These are phyloP conservation scores for Numenius arquata DNA, from an alignment of 2,113 vertebrate genomes.

Conservation along the genomic window DNA sequence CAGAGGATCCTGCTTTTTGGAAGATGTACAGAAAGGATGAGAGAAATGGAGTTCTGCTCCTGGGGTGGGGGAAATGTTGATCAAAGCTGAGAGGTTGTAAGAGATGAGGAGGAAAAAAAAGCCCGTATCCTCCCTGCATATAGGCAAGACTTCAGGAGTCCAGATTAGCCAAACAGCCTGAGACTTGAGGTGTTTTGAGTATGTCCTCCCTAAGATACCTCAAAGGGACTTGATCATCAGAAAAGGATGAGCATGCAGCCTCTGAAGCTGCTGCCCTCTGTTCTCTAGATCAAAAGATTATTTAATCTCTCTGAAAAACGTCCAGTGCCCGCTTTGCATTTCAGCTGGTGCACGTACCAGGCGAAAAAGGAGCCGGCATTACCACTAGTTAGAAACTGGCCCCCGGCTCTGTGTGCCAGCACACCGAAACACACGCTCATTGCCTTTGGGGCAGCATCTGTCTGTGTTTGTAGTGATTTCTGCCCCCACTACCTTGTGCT, in stretches of 20 bases:
- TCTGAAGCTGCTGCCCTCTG: conserved; percentile 28
- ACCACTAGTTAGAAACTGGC: background rate
- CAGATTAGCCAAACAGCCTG: background rate
- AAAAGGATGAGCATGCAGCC: background rate
- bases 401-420: background rate
- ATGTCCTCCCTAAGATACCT: background rate
- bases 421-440: fast-evolving
- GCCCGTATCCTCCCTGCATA: background rate
- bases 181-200: background rate
- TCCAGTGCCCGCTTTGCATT: background rate
- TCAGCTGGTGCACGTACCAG: background rate
- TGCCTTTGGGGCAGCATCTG: background rate
- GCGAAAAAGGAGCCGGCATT: background rate
- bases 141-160: background rate
- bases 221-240: conserved; percentile 14
- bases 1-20: background rate
- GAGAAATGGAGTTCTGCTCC: background rate
- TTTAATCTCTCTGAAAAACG: conserved; percentile 2
- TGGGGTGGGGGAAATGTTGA: background rate
- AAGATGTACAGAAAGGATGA: background rate
- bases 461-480: background rate
- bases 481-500: fast-evolving
- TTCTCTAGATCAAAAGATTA: conserved; percentile 44
- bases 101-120: background rate
- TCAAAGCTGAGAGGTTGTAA: background rate